Conservation (phyloP, 1,140 invertebrate species). For the Bombus difficillimus region DNA sequence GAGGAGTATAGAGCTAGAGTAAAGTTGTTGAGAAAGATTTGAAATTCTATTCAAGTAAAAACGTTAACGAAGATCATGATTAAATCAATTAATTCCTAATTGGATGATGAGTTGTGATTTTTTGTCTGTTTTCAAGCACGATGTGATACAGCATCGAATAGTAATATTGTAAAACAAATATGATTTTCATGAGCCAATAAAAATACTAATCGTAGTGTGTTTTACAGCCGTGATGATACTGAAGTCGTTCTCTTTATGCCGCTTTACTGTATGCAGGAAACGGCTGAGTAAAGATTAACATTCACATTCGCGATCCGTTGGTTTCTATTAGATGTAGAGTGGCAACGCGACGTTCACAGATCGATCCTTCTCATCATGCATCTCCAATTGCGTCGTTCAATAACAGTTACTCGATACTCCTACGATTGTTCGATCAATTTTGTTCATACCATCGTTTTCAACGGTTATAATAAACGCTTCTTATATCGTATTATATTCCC, state of each 20-base stretch:
- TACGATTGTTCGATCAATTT: not conserved
- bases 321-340: slow-evolving; percentile 39
- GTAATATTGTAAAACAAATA: not conserved
- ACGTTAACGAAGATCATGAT: not conserved
- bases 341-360: not conserved
- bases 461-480: too few relatives aligned
- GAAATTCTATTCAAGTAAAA: not conserved
- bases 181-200: not conserved
- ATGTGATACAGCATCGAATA: too few relatives aligned
- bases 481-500: too few relatives aligned
- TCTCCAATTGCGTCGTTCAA: not conserved
- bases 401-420: not conserved
- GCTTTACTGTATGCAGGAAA: slow-evolving; percentile 22
- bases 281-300: slow-evolving; percentile 23
- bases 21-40: not conserved
- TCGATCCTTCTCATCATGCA: slow-evolving; percentile 14
- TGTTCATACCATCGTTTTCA: not conserved
- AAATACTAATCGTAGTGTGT: slow-evolving; percentile 4
- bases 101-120: not conserved
- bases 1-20: too few relatives aligned
- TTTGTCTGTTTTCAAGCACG: not conserved
- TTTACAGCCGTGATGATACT: slow-evolving; percentile 32
- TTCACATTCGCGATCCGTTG: slow-evolving; percentile 27
- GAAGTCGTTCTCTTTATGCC: slow-evolving; percentile 52
- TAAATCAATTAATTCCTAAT: not conserved